Evolutionary conservation across 2,888 invertebrate species (phyloP), one percentile per base, ranked within the genome.

Genomic region (Reticulitermes lucifugus): DNA sequence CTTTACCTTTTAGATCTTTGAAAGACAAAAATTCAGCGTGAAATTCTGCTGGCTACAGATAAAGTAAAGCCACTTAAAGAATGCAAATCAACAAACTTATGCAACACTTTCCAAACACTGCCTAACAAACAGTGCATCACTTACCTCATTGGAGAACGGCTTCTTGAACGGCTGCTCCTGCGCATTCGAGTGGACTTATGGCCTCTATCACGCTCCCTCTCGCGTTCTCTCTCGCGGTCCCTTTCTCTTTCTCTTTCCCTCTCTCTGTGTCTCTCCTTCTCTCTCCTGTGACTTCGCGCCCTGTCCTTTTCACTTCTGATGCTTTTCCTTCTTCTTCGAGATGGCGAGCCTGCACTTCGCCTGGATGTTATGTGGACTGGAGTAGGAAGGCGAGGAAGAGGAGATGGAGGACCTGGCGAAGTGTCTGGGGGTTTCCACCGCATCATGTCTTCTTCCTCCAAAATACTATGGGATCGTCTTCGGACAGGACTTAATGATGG

Each of bases 311-410:
- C 86, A 82, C 79, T 79, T 46, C 84, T 60, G 18, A 55, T 77
- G 43, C 79, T 77, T 70, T 87, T 88, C 71, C 86, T 86, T 9
- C 84, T 71, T 60, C 85, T 88, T 60, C 89, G 88, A 2, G 88
- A 80, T 2, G 89, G 88, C 46, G 90, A 90, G 87, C 90, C 90
- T 6, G 77, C 59, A 71, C 82, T 79, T 5, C 84, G 60, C 14
- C 83, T n/a, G 90, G 90, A 86, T 90, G 90, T 84, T 25, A 59
- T 55, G n/a, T 73, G 79, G 14, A 79, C 59, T 46, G 51, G 79
- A 41, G 71, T 51, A 18, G 55, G 79, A 70, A 79, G 84, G 43
- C 35, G 83, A 55, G 35, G 59, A n/a, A 70, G 79, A 43, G 84
- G 84, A 71, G 84, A 84, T 29, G 73, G 70, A 29, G 80, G 80